Base-by-base conservation (phyloP, 1,140 invertebrate genomes). In the Pygmarrhopalites habei region DNA sequence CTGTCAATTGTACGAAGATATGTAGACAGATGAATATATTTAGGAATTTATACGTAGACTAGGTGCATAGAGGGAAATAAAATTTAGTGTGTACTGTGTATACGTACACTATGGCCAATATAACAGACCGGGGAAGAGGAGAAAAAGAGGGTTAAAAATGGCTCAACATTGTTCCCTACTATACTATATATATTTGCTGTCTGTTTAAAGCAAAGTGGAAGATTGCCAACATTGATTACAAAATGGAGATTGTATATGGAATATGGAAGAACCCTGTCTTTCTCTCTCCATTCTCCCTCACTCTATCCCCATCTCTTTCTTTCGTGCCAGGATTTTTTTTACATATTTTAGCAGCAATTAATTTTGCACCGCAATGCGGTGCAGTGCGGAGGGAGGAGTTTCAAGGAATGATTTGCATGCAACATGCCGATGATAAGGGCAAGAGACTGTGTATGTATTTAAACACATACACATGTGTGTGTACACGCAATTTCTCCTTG, bases 61-160 rank as follows among this genome's bases (percentile, higher is more conserved):
- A 17, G 7, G 35, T 60, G 19, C 10, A 47, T 49, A 46, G 23
- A 76, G 74, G n/a, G 47, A 49, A 25, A 49, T 25, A 49, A 49
- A 49, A 49, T 39, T 39, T 17, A 39, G 35, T 10, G 35, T 39
- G 17, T 17, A 39, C 35, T 39, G 17, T 10, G 35, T 39, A 39
- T 17, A 39, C 35, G 17, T 39, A 39, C 35, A 10, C 17, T n/a
- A n/a, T n/a, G n/a, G n/a, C n/a, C n/a, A n/a, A n/a, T n/a, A n/a
- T n/a, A n/a, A n/a, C n/a, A n/a, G n/a, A n/a, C n/a, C n/a, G n/a
- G n/a, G n/a, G n/a, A n/a, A n/a, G n/a, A n/a, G n/a, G n/a, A n/a
- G n/a, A n/a, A n/a, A n/a, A n/a, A n/a, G n/a, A n/a, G n/a, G n/a
- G n/a, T n/a, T n/a, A n/a, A n/a, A n/a, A n/a, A n/a, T n/a, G n/a